phyloP scores from a whole-genome alignment of 2,113 vertebrate species.

The Cololabis saira region DNA sequence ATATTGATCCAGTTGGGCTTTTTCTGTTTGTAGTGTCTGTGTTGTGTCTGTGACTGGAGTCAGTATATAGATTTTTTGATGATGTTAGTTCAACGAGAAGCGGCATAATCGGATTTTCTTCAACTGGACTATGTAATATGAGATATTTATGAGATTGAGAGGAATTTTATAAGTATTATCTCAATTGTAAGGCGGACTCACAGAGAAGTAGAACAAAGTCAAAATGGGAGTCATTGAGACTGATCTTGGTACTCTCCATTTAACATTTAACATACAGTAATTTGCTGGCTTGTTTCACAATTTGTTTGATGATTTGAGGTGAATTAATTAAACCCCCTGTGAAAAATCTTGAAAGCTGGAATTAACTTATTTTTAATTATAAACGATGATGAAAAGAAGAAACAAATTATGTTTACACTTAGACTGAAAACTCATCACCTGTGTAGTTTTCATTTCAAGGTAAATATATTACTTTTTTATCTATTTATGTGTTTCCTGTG shows the following conservation, averaged over 20 bases:
- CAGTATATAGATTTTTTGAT: slow-evolving; percentile 62
- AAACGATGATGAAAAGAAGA: neutral
- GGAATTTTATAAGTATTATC: slow-evolving; percentile 18
- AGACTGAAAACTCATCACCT: too few relatives aligned
- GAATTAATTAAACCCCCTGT: neutral
- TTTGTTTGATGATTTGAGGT: neutral
- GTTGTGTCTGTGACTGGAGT: slow-evolving; percentile 54
- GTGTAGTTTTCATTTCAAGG: too few relatives aligned
- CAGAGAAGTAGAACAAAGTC: neutral
- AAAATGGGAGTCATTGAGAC: slow-evolving; percentile 5
- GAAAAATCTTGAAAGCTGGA: neutral
- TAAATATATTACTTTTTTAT: too few relatives aligned
- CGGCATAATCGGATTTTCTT: slow-evolving; percentile 61
- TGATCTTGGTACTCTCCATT: neutral
- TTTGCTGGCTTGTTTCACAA: neutral
- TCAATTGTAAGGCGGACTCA: slow-evolving; percentile 26
- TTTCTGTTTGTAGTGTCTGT: slow-evolving; percentile 52
- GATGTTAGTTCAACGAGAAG: slow-evolving; percentile 47
- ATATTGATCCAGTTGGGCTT: slow-evolving; percentile 26
- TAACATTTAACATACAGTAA: too few relatives aligned
- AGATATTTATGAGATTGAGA: slow-evolving; percentile 47
- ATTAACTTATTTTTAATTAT: neutral
- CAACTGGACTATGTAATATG: slow-evolving; percentile 47
- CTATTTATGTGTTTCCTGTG: too few relatives aligned
- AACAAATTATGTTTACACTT: neutral